Conservation (phyloP, 2,888 invertebrate species). For the Tromatobia lineatoria region DNA sequence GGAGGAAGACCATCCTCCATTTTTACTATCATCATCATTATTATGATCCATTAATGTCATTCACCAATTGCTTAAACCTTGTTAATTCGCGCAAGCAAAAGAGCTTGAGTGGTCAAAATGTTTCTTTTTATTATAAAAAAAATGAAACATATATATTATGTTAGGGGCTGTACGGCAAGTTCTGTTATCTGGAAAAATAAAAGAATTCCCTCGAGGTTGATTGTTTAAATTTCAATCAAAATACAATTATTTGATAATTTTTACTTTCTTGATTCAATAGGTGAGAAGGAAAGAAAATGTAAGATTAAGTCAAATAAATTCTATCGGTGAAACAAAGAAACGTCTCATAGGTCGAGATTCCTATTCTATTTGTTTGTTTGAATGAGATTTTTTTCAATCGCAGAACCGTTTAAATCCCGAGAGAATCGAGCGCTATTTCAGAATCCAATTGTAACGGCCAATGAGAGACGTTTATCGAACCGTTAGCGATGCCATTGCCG, state of each 20-base stretch:
- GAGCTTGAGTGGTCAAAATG: constrained; percentile 12
- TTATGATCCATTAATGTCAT: constrained; percentile 42
- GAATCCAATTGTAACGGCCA: constrained; percentile 72
- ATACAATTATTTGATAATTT: too few relatives aligned
- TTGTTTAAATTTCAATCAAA: not conserved
- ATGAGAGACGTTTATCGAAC: constrained; percentile 73
- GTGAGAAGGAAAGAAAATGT: too few relatives aligned
- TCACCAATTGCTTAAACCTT: constrained; percentile 39
- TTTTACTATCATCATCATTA: constrained; percentile 40
- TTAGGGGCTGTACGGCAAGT: constrained; percentile 16
- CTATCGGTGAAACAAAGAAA: too few relatives aligned
- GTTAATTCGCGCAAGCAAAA: constrained; percentile 33
- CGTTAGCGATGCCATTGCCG: not conserved
- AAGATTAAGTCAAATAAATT: too few relatives aligned
- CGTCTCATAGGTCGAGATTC: too few relatives aligned
- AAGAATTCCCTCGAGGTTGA: constrained; percentile 24
- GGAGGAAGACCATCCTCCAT: constrained; percentile 60
- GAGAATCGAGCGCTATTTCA: constrained; percentile 41
- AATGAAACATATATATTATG: not conserved
- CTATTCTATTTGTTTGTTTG: too few relatives aligned
- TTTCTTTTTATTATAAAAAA: not conserved
- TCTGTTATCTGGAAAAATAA: constrained; percentile 52
- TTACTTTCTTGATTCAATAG: too few relatives aligned
- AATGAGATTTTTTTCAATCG: too few relatives aligned
- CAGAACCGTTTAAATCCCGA: not conserved